Evolutionary conservation across 2,888 invertebrate genomes (phyloP), one percentile per base, ranked within the genome.

Genomic region (Cyclophora punctaria): DNA sequence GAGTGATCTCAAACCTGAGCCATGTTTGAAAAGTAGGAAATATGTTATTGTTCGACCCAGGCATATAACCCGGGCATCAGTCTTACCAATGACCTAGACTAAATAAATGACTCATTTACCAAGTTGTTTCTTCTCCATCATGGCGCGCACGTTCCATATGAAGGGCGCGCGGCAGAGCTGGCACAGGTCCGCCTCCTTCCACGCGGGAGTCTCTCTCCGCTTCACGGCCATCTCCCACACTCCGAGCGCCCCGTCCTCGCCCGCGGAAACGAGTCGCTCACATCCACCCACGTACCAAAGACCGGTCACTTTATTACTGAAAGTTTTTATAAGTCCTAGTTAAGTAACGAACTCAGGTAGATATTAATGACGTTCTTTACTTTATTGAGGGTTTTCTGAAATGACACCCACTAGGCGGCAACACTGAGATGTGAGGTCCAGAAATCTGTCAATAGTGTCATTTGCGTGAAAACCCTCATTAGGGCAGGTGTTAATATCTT

Each of bases 91-190:
- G n/a, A n/a, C n/a, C n/a, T n/a, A n/a, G n/a, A n/a, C n/a, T n/a
- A n/a, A n/a, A n/a, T n/a, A n/a, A 3, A 7, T 33, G 20, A 20
- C 4, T 5, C 4, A 53, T 64, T 55, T 55, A 89, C 91, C 91
- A 49, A 99, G 89, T 75, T 96, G 97, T 71, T 96, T 94, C 83
- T 96, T 96, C 81, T 98, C 97, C 95, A 99, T 97, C 98, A 99
- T 99, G 6, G 96, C 97, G 58, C 96, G 92, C 48, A 99, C 91
- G 83, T 99, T 99, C 99, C 99, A 99, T 84, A 99, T 99, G 89
- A 99, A 99, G 34, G 99, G 99, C 54, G 95, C 91, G 48, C 94
- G 93, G 80, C 99, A 99, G 53, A 96, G 90, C 90, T 99, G 95
- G 79, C 99, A 99, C 44, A 93, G 91, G 80, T 99, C 98, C 44